Conservation (phyloP, 2,888 invertebrate species). For the Troides aeacus region DNA sequence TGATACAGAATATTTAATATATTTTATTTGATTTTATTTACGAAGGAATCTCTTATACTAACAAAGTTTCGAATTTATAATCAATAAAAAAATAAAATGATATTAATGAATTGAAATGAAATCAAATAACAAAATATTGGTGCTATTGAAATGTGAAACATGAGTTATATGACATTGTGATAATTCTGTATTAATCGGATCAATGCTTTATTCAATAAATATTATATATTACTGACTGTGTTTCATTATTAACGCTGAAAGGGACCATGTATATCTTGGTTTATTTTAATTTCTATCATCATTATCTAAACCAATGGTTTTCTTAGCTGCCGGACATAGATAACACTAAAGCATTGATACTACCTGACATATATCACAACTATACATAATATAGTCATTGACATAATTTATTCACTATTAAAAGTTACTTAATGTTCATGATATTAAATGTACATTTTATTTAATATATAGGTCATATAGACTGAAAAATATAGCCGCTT, state of each 20-base stretch:
- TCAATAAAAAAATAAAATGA: background rate
- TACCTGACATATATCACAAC: no score
- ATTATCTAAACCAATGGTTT: no score
- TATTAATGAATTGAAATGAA: background rate
- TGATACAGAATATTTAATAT: background rate
- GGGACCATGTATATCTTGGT: no score
- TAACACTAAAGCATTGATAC: no score
- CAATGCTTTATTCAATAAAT: conserved; percentile 32
- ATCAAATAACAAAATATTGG: conserved; percentile 34
- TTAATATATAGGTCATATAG: no score
- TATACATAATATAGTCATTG: no score
- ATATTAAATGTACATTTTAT: no score
- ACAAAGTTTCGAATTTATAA: conserved; percentile 1
- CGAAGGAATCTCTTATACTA: conserved; percentile 16
- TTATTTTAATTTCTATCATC: no score
- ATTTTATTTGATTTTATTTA: background rate
- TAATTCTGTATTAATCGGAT: conserved; percentile 39
- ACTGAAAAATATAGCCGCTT: no score
- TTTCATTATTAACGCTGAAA: conserved; percentile 6
- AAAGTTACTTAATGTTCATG: no score
- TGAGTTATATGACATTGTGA: conserved; percentile 38
- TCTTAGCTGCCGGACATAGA: no score
- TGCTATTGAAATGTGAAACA: conserved; percentile 38
- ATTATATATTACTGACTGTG: conserved; percentile 5
- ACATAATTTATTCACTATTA: no score